phyloP scores from a whole-genome alignment of 2,888 invertebrate genomes.

The Meteorus cinctellus region DNA sequence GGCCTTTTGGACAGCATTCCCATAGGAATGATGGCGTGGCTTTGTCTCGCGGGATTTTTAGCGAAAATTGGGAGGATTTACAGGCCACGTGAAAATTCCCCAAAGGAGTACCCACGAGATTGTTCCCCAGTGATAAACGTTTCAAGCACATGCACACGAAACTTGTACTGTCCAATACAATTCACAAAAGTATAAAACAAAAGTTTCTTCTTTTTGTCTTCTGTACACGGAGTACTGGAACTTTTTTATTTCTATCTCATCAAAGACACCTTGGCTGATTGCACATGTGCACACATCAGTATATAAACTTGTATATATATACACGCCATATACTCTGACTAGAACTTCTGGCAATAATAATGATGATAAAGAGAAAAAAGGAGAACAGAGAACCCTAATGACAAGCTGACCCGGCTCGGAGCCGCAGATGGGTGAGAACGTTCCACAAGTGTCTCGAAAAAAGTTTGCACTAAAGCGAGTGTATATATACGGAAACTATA shows the following conservation, averaged over 20 bases:
- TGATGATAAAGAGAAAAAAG: constrained; percentile 28
- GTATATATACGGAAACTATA: constrained; percentile 17
- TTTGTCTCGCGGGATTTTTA: constrained; percentile 31
- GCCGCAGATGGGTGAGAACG: constrained; percentile 43
- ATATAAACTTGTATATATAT: not conserved
- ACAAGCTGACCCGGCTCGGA: constrained; percentile 20
- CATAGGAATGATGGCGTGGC: not conserved
- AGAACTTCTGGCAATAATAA: constrained; percentile 15
- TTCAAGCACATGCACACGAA: not conserved
- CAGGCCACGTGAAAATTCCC: constrained; percentile 4
- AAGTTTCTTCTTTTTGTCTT: not conserved
- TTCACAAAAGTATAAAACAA: constrained; percentile 2
- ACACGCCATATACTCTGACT: not conserved
- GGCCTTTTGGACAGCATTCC: constrained; percentile 29
- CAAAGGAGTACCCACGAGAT: constrained; percentile 18
- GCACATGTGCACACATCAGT: not conserved
- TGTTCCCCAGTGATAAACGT: constrained; percentile 39
- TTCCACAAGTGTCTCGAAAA: constrained; percentile 53
- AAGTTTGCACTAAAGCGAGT: constrained; percentile 46
- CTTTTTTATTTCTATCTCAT: constrained; percentile 2
- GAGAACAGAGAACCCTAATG: constrained; percentile 38
- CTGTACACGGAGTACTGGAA: not conserved
- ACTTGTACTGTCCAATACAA: constrained; percentile 15
- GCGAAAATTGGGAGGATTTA: constrained; percentile 39
- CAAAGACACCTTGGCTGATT: constrained; percentile 20